Percentiles rank a stretch among this genome's conserved stretches.
Evolutionary conservation across 1,140 invertebrate species (phyloP).

Genomic region (Megathymus violae): DNA sequence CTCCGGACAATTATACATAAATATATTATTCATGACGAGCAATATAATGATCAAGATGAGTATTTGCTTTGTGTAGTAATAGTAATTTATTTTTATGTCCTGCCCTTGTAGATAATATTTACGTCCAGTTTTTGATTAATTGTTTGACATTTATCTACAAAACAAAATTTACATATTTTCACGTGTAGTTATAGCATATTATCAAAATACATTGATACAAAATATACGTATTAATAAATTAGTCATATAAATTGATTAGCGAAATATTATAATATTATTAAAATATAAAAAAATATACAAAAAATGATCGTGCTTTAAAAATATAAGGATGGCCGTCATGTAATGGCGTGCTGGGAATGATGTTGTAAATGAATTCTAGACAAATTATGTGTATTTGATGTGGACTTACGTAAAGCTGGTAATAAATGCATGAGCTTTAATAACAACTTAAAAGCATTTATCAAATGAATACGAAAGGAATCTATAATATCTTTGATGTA

Average conservation of each 20-base stretch:
- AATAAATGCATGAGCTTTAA: neutral
- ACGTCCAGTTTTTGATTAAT: slow-evolving; percentile 3
- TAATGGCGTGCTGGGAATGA: slow-evolving; percentile 53
- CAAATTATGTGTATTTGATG: slow-evolving; percentile 48
- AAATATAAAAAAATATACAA: slow-evolving; percentile 44
- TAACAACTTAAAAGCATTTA: neutral
- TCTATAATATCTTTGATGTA: neutral
- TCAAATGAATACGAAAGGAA: neutral
- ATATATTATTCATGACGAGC: neutral
- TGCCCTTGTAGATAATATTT: slow-evolving; percentile 2
- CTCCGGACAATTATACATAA: neutral
- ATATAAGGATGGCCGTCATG: slow-evolving; percentile 48
- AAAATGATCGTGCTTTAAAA: slow-evolving; percentile 55
- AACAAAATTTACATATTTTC: neutral
- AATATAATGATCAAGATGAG: neutral
- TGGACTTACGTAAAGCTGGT: slow-evolving; percentile 13
- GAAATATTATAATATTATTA: slow-evolving; percentile 1
- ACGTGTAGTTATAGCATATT: slow-evolving; percentile 1
- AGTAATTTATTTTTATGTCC: slow-evolving; percentile 1
- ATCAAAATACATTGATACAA: slow-evolving; percentile 12
- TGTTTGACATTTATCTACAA: slow-evolving; percentile 2
- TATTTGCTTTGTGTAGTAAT: neutral
- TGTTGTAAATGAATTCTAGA: slow-evolving; percentile 57
- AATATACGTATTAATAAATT: slow-evolving; percentile 41
- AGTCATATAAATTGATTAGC: slow-evolving; percentile 37